A percentile compares a stretch with the other conserved stretches of the same genome.
phyloP scores from a whole-genome alignment of 2,797 vertebrate genomes.

The Schizopygopsis pylzovi region DNA sequence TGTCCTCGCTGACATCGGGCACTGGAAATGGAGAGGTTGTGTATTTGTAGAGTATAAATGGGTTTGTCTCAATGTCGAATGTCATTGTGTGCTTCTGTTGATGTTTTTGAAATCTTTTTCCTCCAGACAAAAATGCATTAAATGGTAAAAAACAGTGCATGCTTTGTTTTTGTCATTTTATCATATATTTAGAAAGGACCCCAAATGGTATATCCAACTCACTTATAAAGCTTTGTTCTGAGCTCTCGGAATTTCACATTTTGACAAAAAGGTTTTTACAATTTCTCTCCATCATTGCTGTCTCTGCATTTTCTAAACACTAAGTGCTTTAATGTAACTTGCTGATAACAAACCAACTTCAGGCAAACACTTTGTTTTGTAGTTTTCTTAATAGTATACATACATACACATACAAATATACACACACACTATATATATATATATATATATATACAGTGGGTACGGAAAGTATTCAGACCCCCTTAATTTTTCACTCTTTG shows the following conservation, averaged over 20 bases:
- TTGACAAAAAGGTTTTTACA: too few relatives aligned
- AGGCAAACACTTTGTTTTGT: background rate
- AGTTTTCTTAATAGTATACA: background rate
- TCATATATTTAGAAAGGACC: background rate
- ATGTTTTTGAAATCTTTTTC: background rate
- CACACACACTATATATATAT: too few relatives aligned
- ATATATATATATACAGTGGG: too few relatives aligned
- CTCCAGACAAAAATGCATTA: background rate
- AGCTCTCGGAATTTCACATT: background rate
- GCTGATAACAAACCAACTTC: background rate
- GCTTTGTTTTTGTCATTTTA: too few relatives aligned
- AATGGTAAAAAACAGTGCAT: background rate
- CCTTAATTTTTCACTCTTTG: too few relatives aligned
- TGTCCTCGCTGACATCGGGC: conserved; percentile 11
- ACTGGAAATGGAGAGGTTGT: conserved; percentile 7
- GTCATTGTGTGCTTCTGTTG: background rate
- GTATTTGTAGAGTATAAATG: background rate
- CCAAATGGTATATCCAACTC: background rate
- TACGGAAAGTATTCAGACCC: too few relatives aligned
- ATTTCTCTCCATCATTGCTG: too few relatives aligned
- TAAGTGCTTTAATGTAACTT: background rate
- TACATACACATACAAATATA: too few relatives aligned
- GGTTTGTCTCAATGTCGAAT: conserved; percentile 19
- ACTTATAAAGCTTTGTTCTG: background rate
- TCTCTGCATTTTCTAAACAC: background rate